These are phyloP conservation scores for Nycticebus coucang DNA, from an alignment of 2,113 vertebrate genomes.

Conservation along the genomic window DNA sequence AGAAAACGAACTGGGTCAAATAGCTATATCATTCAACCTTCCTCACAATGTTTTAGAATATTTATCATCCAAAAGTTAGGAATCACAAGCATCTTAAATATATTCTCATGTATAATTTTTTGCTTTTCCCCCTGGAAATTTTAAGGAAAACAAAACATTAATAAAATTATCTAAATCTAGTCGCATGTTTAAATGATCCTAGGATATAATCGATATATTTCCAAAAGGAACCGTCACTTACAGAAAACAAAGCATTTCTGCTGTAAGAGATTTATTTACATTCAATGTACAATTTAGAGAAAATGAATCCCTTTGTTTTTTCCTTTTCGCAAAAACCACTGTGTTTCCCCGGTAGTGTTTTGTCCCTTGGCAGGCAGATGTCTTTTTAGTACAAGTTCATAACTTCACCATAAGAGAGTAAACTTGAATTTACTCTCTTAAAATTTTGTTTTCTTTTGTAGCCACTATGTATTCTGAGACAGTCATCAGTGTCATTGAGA, in stretches of 20 bases:
- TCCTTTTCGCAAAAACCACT: background rate
- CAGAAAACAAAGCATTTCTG: background rate
- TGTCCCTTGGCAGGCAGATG: background rate
- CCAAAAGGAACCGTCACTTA: background rate
- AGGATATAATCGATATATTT: background rate
- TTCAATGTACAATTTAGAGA: background rate
- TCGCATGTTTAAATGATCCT: background rate
- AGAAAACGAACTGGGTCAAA: background rate
- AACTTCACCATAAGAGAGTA: background rate
- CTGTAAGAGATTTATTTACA: background rate
- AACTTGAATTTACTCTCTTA: constrained; percentile 20
- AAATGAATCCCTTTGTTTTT: background rate
- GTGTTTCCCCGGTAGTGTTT: background rate
- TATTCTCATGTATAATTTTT: background rate
- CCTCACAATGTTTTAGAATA: background rate
- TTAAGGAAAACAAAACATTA: background rate
- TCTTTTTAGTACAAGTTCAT: constrained; percentile 13
- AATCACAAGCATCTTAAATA: background rate
- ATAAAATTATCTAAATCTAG: background rate
- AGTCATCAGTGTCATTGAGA: background rate
- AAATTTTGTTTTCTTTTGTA: constrained; percentile 16
- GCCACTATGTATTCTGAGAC: background rate
- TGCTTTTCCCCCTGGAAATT: background rate
- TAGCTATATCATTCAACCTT: background rate
- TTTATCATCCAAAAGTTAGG: background rate